These are phyloP conservation scores for Pemphigus obesinymphae DNA, from an alignment of 1,140 invertebrate genomes.

Conservation along the genomic window DNA sequence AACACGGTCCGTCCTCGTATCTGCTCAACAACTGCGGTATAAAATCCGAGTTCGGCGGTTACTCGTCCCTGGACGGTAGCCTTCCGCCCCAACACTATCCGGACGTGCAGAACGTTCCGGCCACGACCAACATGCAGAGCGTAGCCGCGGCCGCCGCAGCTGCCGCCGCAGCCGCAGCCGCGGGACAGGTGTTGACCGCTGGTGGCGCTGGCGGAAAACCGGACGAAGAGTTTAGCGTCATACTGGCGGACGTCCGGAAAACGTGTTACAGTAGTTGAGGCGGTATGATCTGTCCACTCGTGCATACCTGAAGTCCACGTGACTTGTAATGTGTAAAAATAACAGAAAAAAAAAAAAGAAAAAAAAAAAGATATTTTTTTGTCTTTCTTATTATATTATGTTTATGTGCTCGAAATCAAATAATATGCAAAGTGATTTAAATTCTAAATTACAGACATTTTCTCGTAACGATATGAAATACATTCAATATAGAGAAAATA, in stretches of 20 bases:
- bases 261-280: slow-evolving; percentile 76
- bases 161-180: slow-evolving; percentile 47
- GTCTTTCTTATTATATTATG: too few relatives aligned
- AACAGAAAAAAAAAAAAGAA: too few relatives aligned
- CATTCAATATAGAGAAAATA: too few relatives aligned
- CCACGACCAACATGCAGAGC: slow-evolving; percentile 24
- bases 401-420: too few relatives aligned
- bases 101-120: slow-evolving; percentile 23
- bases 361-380: too few relatives aligned
- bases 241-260: slow-evolving; percentile 75
- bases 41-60: slow-evolving; percentile 25
- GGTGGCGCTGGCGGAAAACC: slow-evolving; percentile 47
- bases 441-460: too few relatives aligned
- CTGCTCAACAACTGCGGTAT: slow-evolving; percentile 12
- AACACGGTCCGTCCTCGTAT: slow-evolving; percentile 26
- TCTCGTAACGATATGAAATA: too few relatives aligned
- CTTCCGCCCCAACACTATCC: slow-evolving; percentile 5
- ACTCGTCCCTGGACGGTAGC: background rate
- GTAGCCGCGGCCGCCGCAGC: slow-evolving; percentile 43
- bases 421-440: too few relatives aligned
- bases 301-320: too few relatives aligned
- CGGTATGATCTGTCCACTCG: background rate
- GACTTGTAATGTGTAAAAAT: too few relatives aligned
- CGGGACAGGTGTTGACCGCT: slow-evolving; percentile 50
- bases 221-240: slow-evolving; percentile 80